Evolutionary conservation across 2,113 vertebrate species (phyloP), one percentile per base, ranked within the genome.

Genomic region (Ceuthmochares aereus): DNA sequence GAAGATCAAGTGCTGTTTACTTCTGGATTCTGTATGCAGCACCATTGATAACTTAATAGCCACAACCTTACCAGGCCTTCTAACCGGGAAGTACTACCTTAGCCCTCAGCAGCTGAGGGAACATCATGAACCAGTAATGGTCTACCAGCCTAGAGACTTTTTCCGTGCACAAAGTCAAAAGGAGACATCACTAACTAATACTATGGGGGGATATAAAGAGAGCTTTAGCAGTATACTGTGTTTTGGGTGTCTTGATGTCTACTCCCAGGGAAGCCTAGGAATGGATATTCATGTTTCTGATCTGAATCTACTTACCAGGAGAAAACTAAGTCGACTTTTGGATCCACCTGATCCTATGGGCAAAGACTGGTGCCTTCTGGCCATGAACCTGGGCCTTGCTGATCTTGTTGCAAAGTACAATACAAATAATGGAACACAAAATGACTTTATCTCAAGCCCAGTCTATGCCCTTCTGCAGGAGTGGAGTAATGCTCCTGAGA

Each of bases 91-190:
- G 74, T 99, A 99, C 93, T 99, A 99, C 97, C 98, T 99, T 93
- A 99, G 99, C 83, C 99, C 99, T 45, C 99, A 99, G 98, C 99
- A 99, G 97, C 98, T 99, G 91, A 98, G 99, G 66, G 99, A 99
- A 89, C 99, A 98, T 95, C 99, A 99, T 17, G 99, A 99, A 56
- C 99, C 99, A 21, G 96, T 99, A 97, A 99, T 99, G 99, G 96
- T 99, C 92, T 99, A 99, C 97, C 99, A 99, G 90, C 99, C 99
- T n/a, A 98, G 99, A 96, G 99, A 99, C 96, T 99, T 99, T 87
- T 98, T 99, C 89, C 97, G 99, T 14, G 99, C 99, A 2, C 99
- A 99, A 92, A 97, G 98, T 54, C 99, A 99, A 90, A 98, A 98
- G 54, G 99, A 99, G 89, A 98, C 97, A 29, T 99, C 99, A 0